Base-by-base conservation (phyloP, 2,888 invertebrate genomes). In the Catocala fraxini region DNA sequence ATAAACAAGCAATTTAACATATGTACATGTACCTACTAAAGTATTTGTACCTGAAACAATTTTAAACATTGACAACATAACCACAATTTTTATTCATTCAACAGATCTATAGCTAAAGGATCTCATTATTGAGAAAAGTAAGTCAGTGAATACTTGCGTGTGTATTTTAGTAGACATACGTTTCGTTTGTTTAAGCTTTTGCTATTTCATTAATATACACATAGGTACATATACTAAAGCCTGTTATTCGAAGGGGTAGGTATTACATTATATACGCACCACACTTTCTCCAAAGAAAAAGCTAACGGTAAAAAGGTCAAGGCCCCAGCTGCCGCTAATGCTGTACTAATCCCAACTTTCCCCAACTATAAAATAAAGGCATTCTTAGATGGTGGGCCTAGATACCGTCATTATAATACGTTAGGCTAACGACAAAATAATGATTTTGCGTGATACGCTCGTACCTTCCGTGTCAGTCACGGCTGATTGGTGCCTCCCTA, bases 381-480 rank as follows among this genome's bases (percentile, higher is more conserved):
- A 82, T 84, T 80, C 75, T 79, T 78, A 80, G 86, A 85, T 84
- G 75, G 81, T 78, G 79, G 75, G 73, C 73, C 80, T 72, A 89
- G 88, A 86, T 87, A 84, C 80, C 83, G 81, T 84, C 84, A 85
- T 88, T 86, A 88, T 88, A 88, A 87, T 86, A 86, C 86, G 85
- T 82, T 78, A 80, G 87, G 86, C 88, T 93, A 93, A 93, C 90
- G 93, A 93, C 89, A 86, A 92, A 90, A 93, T 94, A 93, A 94
- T 93, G 93, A 92, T 92, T 89, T 91, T 81, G 93, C 93, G 93
- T 93, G 93, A 88, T 90, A 87, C 80, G 79, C 78, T 82, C 81
- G 89, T 85, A 86, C 92, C 90, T 90, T 90, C 92, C 92, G 93
- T 93, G 92, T 93, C 92, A 91, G 92, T 84, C 89, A 89, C 92